Percentiles rank a stretch among this genome's conserved stretches.
These are phyloP conservation scores for Chrysogorgia sp. DNA, from an alignment of 92 coral and sea anemone species.

Conservation along the genomic window DNA sequence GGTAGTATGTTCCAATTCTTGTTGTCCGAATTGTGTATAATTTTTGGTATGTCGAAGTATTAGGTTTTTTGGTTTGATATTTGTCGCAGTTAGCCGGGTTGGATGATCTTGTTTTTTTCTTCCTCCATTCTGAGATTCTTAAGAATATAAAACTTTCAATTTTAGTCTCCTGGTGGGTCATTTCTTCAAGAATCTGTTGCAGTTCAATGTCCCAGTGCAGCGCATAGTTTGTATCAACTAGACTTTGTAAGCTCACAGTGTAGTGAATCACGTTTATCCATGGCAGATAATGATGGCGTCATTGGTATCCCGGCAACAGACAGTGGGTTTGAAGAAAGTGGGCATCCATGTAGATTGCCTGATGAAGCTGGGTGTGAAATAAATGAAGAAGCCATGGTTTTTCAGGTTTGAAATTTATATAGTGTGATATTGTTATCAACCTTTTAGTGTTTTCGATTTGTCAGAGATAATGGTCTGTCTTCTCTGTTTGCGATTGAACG, in stretches of 20 bases:
- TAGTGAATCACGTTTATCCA: conserved; percentile 61
- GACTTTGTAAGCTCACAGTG: conserved; percentile 49
- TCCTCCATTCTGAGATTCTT: no score
- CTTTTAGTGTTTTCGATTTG: no score
- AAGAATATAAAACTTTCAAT: background rate
- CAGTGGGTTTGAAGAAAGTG: conserved; percentile 92
- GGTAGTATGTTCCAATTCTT: no score
- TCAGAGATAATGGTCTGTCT: no score
- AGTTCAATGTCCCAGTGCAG: conserved; percentile 80
- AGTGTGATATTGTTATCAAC: no score
- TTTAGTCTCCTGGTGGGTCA: background rate
- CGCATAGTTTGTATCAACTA: conserved; percentile 34
- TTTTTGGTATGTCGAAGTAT: no score
- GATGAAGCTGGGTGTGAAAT: background rate
- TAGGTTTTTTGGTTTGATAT: no score
- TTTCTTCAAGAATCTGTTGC: conserved; percentile 61
- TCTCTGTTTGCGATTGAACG: no score
- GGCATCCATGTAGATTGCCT: conserved; percentile 11
- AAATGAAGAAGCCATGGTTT: background rate
- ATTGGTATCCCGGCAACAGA: conserved; percentile 68
- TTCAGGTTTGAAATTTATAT: no score
- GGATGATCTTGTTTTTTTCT: no score
- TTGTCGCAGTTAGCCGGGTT: no score
- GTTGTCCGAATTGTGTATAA: no score
- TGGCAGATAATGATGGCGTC: conserved; percentile 42